phyloP scores from a whole-genome alignment of 2,113 vertebrate genomes.

The Felis chaus region DNA sequence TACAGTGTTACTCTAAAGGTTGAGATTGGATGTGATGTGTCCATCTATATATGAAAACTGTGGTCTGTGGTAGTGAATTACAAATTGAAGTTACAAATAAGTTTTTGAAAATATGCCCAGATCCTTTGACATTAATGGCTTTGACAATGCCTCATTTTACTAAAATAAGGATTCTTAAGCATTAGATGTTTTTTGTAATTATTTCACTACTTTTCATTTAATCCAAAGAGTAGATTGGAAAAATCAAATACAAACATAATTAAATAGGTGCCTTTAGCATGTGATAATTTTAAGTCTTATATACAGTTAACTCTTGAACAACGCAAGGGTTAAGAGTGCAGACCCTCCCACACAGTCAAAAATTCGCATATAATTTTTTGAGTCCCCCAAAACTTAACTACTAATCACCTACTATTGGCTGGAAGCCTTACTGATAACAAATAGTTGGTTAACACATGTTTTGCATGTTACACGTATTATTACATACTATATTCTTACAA shows the following conservation, averaged over 20 bases:
- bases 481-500: not conserved
- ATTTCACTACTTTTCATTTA: not conserved
- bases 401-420: not conserved
- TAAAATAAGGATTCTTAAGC: not conserved
- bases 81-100: not conserved
- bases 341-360: not conserved
- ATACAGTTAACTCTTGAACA: not conserved
- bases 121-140: not conserved
- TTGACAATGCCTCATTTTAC: constrained; percentile 18
- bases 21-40: not conserved
- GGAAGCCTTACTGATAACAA: not conserved
- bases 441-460: not conserved
- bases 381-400: not conserved
- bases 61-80: not conserved
- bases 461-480: not conserved
- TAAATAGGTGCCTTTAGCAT: not conserved
- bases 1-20: not conserved
- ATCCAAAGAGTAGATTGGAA: not conserved
- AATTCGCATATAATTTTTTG: not conserved
- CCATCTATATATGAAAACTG: not conserved
- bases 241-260: not conserved
- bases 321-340: not conserved
- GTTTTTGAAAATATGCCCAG: not conserved
- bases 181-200: not conserved
- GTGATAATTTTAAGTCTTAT: not conserved